Conservation (phyloP, 2,113 vertebrate genomes). For the Perognathus longimembris region DNA sequence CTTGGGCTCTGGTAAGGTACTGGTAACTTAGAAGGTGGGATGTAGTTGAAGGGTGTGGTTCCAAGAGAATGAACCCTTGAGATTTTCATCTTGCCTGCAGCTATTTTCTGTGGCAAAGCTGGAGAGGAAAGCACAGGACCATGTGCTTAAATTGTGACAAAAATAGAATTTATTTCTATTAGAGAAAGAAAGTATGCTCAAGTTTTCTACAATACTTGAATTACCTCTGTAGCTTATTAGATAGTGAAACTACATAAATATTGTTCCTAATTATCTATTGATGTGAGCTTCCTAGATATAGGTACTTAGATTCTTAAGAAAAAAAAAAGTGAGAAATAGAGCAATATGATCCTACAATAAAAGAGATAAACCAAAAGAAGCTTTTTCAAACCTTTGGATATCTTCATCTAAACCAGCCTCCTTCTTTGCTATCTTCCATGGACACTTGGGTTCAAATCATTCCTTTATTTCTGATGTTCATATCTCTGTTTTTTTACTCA, state of each 20-base stretch:
- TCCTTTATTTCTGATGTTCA: neutral
- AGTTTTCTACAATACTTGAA: neutral
- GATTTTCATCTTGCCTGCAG: neutral
- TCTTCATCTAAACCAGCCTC: neutral
- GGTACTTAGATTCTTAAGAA: neutral
- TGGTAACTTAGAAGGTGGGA: neutral
- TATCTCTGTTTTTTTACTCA: neutral
- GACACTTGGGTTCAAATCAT: neutral
- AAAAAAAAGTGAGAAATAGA: rapidly evolving
- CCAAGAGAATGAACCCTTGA: neutral
- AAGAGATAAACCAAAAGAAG: neutral
- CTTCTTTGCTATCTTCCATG: neutral
- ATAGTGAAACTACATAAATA: neutral
- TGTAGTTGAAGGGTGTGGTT: neutral
- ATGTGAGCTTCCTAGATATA: neutral
- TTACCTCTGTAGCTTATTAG: neutral
- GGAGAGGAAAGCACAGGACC: neutral
- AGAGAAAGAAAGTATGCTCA: no score
- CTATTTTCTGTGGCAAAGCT: neutral
- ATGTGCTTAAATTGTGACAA: neutral
- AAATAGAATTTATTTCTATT: no score
- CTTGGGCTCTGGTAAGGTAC: no score
- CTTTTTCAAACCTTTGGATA: neutral
- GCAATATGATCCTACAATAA: neutral
- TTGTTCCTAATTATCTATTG: neutral